Conservation (phyloP, 2,113 vertebrate species). For the Chamaea fasciata region DNA sequence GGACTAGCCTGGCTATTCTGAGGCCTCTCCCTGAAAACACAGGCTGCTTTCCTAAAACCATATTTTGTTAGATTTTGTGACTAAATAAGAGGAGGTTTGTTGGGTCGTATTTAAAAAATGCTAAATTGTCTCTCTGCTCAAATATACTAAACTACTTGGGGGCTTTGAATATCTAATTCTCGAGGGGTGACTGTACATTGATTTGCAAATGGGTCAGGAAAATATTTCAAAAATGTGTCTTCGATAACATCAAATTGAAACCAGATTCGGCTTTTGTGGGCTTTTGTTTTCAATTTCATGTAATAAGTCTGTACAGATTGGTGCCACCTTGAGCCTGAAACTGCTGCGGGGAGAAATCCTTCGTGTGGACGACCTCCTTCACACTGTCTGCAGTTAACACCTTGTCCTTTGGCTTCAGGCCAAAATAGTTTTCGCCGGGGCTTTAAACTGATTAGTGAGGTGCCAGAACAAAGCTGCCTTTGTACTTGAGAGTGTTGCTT, state of each 20-base stretch:
- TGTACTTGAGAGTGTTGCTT: conserved; percentile 56
- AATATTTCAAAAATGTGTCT: background rate
- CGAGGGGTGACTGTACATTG: background rate
- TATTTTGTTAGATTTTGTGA: background rate
- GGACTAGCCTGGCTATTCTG: background rate
- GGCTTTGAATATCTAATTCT: background rate
- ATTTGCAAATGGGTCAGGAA: background rate
- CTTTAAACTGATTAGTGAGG: conserved; percentile 77
- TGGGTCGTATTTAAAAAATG: background rate
- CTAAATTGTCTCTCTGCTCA: background rate
- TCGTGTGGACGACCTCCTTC: conserved; percentile 36
- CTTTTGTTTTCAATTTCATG: background rate
- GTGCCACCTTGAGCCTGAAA: background rate
- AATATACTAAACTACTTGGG: background rate
- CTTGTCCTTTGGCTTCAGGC: conserved; percentile 63
- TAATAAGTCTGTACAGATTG: background rate
- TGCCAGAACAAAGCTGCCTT: conserved; percentile 74
- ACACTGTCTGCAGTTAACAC: conserved; percentile 54
- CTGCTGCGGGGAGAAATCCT: background rate
- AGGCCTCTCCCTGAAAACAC: background rate
- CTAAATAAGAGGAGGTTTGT: background rate
- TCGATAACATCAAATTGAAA: background rate
- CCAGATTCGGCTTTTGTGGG: background rate
- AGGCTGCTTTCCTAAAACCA: background rate
- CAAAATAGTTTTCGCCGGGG: conserved; percentile 62